A percentile compares a stretch with the other conserved stretches of the same genome.
phyloP scores from a whole-genome alignment of 2,797 vertebrate species.

The Spheniscus humboldti region DNA sequence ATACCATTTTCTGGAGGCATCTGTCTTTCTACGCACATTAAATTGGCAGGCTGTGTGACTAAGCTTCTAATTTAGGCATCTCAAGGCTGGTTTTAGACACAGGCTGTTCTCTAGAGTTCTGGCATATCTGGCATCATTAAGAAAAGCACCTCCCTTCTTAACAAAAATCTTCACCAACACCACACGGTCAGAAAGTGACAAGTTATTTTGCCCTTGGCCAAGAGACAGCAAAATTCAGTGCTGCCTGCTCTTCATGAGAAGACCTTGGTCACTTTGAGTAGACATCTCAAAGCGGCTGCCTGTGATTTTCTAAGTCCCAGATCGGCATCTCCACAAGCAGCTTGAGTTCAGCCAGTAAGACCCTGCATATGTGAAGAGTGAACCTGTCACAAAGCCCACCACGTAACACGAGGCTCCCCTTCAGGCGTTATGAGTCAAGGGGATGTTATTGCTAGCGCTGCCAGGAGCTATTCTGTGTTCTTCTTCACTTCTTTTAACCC shows the following conservation, averaged over 20 bases:
- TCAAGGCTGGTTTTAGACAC: not conserved
- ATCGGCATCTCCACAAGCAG: not conserved
- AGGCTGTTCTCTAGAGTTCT: not conserved
- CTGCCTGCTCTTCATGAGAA: not conserved
- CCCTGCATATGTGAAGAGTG: not conserved
- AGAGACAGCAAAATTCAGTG: not conserved
- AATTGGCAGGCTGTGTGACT: slow-evolving; percentile 33
- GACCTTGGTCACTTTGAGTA: not conserved
- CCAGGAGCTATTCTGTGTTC: not conserved
- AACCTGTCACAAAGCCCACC: not conserved
- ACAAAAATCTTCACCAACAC: not conserved
- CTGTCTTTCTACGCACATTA: not conserved
- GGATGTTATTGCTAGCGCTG: not conserved
- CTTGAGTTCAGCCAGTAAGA: not conserved
- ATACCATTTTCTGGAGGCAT: not conserved
- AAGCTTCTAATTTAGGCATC: slow-evolving; percentile 31
- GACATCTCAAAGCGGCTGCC: not conserved
- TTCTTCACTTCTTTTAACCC: not conserved
- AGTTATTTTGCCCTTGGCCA: not conserved
- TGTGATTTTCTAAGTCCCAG: not conserved
- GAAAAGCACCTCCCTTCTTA: not conserved
- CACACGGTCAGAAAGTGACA: not conserved
- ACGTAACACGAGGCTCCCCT: accelerated
- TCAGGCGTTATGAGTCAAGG: not conserved
- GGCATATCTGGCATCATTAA: not conserved